Evolutionary conservation across 2,888 invertebrate genomes (phyloP), one percentile per base, ranked within the genome.

Genomic region (Auanema freiburgensis): DNA sequence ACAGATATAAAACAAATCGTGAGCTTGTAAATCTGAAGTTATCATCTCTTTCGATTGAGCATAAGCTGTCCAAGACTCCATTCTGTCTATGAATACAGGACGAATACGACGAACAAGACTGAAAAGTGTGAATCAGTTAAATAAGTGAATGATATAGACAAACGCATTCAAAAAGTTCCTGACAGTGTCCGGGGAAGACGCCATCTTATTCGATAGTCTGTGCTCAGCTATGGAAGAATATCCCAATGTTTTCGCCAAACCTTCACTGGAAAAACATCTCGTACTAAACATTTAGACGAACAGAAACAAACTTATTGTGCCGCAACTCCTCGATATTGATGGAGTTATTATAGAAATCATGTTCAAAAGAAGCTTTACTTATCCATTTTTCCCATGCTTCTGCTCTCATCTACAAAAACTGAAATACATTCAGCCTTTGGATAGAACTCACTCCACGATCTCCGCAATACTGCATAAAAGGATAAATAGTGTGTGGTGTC

Each of bases 161-260:
- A 24, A 80, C 77, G 76, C 79, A 59, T 72, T 69, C 23, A 82
- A 66, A 62, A 82, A 83, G 53, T 67, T 74, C n/a, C 82, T 63
- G 14, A 82, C 80, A 21, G 80, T 83, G 10, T 78, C 80, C 6
- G 80, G 76, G 10, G 74, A 73, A 2, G 81, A 76, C 0, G 81
- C 82, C 82, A 82, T 82, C 63, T 83, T 83, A 58, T 83, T 77
- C 12, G 79, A 66, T 24, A 82, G 65, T 41, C 79, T 72, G 55
- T 83, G 82, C 53, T 83, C 79, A 24, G 82, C 69, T 24, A 78
- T 76, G 1, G 76, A 77, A 11, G 69, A 49, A 58, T 76, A 82
- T 11, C 82, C 82, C 0, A 82, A 67, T 2, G 77, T 71, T 66
- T 82, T 82, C 18, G 82, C 79, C 42, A 77, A 53, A 23, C 79